A percentile compares a stretch with the other conserved stretches of the same genome.
Evolutionary conservation across 2,113 vertebrate genomes (phyloP).

Genomic region (Takifugu flavidus): DNA sequence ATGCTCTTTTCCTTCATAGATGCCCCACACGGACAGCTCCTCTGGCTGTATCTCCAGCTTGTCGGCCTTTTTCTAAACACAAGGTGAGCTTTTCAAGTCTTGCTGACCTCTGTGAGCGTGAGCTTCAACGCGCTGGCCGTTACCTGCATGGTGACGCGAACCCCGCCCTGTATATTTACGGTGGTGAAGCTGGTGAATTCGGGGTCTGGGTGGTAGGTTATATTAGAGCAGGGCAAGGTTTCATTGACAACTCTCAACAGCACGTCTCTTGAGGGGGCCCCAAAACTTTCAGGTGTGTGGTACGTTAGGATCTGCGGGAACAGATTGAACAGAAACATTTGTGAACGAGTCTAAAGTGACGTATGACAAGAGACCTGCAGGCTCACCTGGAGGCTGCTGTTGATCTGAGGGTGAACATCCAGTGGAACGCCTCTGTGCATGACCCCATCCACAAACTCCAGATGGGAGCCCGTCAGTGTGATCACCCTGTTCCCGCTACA

Average conservation of each 20-base stretch:
- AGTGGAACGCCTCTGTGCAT: constrained; percentile 3
- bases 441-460: constrained; percentile 79
- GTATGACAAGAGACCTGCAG: not conserved
- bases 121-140: not conserved
- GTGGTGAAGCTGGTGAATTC: constrained; percentile 60
- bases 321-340: not conserved
- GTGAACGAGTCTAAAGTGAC: not conserved
- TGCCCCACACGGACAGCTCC: constrained; percentile 77
- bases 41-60: constrained; percentile 74
- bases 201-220: constrained; percentile 67
- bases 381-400: constrained; percentile 32
- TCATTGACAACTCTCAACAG: constrained; percentile 55
- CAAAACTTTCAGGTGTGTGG: not conserved
- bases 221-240: constrained; percentile 39
- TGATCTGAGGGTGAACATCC: not conserved
- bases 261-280: not conserved
- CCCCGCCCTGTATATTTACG: not conserved
- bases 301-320: no score
- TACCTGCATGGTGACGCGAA: constrained; percentile 66
- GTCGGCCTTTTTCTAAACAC: constrained; percentile 84
- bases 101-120: not conserved
- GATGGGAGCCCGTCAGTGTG: constrained; percentile 74
- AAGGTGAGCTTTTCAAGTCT: not conserved
- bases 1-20: constrained; percentile 37
- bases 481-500: constrained; percentile 84